These are phyloP conservation scores for Steinernema feltiae DNA, from an alignment of 1,140 invertebrate species.

Conservation along the genomic window DNA sequence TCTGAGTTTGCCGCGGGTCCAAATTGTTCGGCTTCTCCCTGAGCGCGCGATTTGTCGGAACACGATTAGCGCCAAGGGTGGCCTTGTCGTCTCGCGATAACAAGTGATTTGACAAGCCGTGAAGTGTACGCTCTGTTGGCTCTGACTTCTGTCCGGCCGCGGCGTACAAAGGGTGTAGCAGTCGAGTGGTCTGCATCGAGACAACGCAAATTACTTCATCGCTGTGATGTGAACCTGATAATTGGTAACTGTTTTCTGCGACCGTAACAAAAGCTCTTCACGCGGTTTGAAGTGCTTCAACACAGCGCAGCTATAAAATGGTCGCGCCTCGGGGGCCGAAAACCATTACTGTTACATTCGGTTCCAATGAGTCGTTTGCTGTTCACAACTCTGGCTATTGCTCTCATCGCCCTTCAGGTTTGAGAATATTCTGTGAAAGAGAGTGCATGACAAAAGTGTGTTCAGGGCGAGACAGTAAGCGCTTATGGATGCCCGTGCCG, in stretches of 20 bases:
- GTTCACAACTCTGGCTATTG: background rate
- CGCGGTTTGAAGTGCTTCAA: background rate
- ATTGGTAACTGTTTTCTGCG: slow-evolving; percentile 13
- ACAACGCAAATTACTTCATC: slow-evolving; percentile 10
- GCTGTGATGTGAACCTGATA: slow-evolving; percentile 1
- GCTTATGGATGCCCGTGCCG: background rate
- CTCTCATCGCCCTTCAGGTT: background rate
- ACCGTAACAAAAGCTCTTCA: slow-evolving; percentile 8
- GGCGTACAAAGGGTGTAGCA: slow-evolving; percentile 6
- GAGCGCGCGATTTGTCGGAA: too few relatives aligned
- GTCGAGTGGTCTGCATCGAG: background rate
- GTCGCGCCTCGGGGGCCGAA: background rate
- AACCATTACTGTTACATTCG: slow-evolving; percentile 1
- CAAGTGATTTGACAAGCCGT: background rate
- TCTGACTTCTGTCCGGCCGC: background rate
- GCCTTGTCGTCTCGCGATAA: background rate
- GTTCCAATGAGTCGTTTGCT: slow-evolving; percentile 1
- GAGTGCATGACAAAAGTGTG: background rate
- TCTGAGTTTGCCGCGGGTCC: too few relatives aligned
- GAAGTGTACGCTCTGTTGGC: slow-evolving; percentile 13
- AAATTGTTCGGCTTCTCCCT: too few relatives aligned
- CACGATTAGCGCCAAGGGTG: background rate
- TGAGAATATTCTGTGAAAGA: background rate
- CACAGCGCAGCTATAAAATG: background rate
- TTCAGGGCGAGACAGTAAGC: background rate